A percentile compares a stretch with the other conserved stretches of the same genome.
Conservation (phyloP, 1,140 invertebrate species). For the Andricus grossulariae region DNA sequence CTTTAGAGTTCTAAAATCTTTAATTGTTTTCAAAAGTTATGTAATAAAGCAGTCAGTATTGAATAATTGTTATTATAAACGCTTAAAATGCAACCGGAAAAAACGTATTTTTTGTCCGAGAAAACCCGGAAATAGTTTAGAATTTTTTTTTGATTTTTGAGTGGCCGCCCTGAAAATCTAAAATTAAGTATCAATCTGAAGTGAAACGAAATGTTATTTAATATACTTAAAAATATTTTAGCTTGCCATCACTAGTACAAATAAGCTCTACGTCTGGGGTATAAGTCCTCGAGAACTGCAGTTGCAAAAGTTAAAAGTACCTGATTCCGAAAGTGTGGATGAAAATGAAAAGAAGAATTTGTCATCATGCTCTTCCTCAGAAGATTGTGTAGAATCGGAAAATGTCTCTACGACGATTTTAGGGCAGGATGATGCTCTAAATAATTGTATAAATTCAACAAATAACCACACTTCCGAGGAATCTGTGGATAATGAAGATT, state of each 20-base stretch:
- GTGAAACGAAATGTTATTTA: conserved; percentile 30
- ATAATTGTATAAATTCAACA: not conserved
- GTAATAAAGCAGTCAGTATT: too few species aligned
- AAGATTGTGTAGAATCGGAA: not conserved
- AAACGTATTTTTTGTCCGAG: too few species aligned
- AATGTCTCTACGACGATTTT: not conserved
- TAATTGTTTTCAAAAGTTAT: too few species aligned
- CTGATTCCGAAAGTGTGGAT: not conserved
- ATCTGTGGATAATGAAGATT: not conserved
- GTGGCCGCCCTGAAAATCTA: too few species aligned
- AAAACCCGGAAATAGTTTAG: too few species aligned
- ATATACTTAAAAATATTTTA: conserved; percentile 63
- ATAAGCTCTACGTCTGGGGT: conserved; percentile 86
- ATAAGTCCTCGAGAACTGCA: conserved; percentile 85
- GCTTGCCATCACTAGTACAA: conserved; percentile 82
- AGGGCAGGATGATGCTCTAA: not conserved
- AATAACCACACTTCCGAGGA: not conserved
- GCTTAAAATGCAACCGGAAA: too few species aligned
- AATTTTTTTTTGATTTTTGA: too few species aligned
- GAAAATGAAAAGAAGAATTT: conserved; percentile 30
- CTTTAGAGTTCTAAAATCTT: too few species aligned
- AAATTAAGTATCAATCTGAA: conserved; percentile 28
- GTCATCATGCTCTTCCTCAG: not conserved
- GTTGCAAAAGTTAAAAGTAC: conserved; percentile 69
- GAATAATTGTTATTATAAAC: too few species aligned